Conservation (phyloP, 1,140 invertebrate genomes). For the Bombus difficillimus region DNA sequence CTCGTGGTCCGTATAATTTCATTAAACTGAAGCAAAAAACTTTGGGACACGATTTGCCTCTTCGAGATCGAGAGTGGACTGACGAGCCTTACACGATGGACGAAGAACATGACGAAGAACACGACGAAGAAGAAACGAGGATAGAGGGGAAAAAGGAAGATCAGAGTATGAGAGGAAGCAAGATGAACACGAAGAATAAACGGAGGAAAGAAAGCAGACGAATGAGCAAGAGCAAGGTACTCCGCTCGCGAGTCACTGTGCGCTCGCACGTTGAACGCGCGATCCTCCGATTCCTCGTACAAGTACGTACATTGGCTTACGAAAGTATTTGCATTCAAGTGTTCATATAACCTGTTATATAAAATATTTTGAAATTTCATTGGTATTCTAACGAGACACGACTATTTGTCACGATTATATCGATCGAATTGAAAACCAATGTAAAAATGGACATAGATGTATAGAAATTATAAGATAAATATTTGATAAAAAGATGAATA, state of each 20-base stretch:
- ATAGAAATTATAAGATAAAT: no score
- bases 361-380: background rate
- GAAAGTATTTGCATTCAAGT: no score
- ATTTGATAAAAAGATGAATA: no score
- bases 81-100: conserved; percentile 45
- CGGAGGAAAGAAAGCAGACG: conserved; percentile 18
- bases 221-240: conserved; percentile 41
- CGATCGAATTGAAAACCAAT: no score
- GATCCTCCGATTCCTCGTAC: background rate
- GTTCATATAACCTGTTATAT: no score
- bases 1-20: conserved; percentile 57
- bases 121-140: background rate
- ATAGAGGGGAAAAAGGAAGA: background rate
- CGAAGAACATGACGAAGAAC: background rate
- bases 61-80: conserved; percentile 75
- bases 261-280: background rate
- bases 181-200: background rate
- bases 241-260: conserved; percentile 16
- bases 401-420: no score
- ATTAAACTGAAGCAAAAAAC: conserved; percentile 60
- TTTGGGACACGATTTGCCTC: conserved; percentile 61
- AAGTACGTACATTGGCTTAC: background rate
- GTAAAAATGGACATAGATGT: no score
- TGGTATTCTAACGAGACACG: background rate
- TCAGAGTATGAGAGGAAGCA: background rate